A percentile compares a stretch with the other conserved stretches of the same genome.
These are phyloP conservation scores for Podarcis raffonei DNA, from an alignment of 2,113 vertebrate species.

Conservation along the genomic window DNA sequence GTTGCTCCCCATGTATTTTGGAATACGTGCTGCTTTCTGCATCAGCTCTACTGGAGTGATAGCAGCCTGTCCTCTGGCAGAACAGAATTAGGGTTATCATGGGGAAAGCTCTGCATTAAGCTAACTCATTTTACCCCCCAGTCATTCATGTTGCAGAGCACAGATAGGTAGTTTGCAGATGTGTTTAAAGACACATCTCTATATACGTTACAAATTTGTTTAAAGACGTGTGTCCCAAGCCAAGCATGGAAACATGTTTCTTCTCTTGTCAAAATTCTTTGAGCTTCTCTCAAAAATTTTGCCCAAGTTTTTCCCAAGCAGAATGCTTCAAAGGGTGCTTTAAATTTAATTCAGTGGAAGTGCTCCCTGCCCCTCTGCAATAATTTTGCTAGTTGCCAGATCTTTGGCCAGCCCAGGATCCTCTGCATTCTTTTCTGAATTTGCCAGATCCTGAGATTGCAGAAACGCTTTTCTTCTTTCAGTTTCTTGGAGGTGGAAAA, in stretches of 20 bases:
- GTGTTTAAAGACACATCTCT: too few relatives aligned
- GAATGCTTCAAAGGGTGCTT: background rate
- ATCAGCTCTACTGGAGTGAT: too few relatives aligned
- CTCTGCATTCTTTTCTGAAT: background rate
- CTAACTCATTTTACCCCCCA: too few relatives aligned
- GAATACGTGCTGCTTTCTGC: too few relatives aligned
- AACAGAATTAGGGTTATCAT: too few relatives aligned
- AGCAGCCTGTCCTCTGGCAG: too few relatives aligned
- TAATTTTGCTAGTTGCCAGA: background rate
- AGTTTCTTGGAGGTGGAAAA: background rate
- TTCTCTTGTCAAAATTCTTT: background rate
- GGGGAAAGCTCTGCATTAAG: too few relatives aligned
- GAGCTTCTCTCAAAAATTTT: background rate
- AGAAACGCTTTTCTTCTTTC: background rate
- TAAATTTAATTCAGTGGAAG: background rate
- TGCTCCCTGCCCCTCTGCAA: background rate
- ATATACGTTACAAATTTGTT: too few relatives aligned
- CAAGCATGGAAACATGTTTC: background rate
- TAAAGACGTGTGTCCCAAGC: too few relatives aligned
- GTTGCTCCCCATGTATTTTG: too few relatives aligned
- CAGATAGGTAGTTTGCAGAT: too few relatives aligned
- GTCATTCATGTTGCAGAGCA: too few relatives aligned
- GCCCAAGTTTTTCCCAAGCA: background rate
- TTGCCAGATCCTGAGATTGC: background rate
- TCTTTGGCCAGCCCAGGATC: background rate